A percentile compares a stretch with the other conserved stretches of the same genome.
Conservation (phyloP, 2,113 vertebrate species). For the Glaucomys volans region DNA sequence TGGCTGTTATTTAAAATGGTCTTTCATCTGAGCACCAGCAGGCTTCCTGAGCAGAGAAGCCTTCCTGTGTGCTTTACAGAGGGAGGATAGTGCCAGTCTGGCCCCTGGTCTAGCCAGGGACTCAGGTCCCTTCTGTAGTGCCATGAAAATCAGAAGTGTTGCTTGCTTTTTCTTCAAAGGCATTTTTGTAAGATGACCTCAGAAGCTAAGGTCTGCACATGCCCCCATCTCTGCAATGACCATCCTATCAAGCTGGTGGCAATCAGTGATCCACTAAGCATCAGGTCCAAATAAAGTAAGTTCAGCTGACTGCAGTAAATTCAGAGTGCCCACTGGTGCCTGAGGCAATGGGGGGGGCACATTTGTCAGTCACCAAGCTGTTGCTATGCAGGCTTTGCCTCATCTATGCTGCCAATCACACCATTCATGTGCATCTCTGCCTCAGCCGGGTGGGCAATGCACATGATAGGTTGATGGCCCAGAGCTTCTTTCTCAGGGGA, state of each 20-base stretch:
- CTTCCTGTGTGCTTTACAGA: not conserved
- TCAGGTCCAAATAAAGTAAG: conserved; percentile 26
- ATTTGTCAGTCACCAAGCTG: not conserved
- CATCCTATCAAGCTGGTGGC: not conserved
- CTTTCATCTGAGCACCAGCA: conserved; percentile 75
- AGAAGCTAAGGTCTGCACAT: not conserved
- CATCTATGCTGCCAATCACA: not conserved
- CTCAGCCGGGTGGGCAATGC: not conserved
- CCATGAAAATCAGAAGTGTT: not conserved
- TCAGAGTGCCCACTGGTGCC: not conserved
- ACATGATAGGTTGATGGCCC: not conserved
- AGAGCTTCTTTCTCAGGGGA: not conserved
- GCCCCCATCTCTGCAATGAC: not conserved
- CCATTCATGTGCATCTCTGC: not conserved
- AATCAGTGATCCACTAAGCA: not conserved
- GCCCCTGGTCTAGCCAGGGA: not conserved
- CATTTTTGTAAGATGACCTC: not conserved
- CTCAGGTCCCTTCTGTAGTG: not conserved
- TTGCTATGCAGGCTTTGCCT: conserved; percentile 19
- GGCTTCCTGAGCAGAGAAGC: not conserved
- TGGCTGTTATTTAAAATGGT: conserved; percentile 84
- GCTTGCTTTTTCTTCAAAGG: not conserved
- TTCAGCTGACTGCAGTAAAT: not conserved
- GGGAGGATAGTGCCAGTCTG: not conserved
- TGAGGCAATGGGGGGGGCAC: not conserved